These are phyloP conservation scores for Aegithalos caudatus DNA, from an alignment of 2,113 vertebrate species.

Conservation along the genomic window DNA sequence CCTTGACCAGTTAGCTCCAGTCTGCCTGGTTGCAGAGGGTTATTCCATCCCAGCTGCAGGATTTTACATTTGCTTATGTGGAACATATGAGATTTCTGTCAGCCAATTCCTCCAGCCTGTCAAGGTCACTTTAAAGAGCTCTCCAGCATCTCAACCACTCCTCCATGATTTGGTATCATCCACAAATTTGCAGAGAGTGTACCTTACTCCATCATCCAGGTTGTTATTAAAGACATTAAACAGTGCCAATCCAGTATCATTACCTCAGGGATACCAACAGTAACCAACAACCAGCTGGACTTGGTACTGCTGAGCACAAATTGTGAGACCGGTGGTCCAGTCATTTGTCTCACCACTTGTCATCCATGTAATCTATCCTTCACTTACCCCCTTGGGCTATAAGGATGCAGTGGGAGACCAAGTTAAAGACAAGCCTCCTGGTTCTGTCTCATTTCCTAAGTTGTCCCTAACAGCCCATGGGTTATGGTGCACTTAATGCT, in stretches of 20 bases:
- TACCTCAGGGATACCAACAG: not conserved
- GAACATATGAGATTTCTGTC: not conserved
- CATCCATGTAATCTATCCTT: accelerated
- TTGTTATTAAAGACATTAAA: not conserved
- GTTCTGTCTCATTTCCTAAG: not conserved
- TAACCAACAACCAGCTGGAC: not conserved
- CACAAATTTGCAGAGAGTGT: not conserved
- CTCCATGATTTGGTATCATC: not conserved
- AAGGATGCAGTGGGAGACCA: not conserved
- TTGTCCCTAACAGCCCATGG: not conserved
- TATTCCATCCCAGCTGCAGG: not conserved
- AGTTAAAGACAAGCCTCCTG: not conserved
- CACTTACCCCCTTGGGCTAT: not conserved
- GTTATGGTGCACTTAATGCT: not conserved
- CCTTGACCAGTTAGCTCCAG: not conserved
- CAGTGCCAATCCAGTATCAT: not conserved
- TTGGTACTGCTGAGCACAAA: not conserved
- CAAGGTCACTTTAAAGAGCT: not conserved
- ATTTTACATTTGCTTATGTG: not conserved
- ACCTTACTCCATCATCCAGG: not conserved
- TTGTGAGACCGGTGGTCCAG: not conserved
- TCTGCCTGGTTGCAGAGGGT: not conserved
- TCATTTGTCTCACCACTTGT: not conserved
- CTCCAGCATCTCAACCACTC: not conserved
- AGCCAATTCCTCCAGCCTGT: not conserved